Percentiles rank a stretch among this genome's conserved stretches.
phyloP scores from a whole-genome alignment of 2,888 invertebrate species.

The Sesia apiformis region DNA sequence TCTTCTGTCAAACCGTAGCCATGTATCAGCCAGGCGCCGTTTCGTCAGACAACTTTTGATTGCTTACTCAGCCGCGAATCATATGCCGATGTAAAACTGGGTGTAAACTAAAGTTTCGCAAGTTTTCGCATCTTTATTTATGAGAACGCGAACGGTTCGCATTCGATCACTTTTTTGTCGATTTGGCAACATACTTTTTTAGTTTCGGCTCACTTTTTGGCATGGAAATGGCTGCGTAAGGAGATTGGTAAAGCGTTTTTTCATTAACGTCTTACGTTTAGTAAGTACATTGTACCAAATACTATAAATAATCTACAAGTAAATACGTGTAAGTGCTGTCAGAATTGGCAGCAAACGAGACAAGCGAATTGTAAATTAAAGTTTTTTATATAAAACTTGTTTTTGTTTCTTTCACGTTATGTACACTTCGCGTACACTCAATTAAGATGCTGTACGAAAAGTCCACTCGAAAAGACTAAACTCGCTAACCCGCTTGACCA shows the following conservation, averaged over 20 bases:
- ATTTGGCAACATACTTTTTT: constrained; percentile 18
- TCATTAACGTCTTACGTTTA: not conserved
- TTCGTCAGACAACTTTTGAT: constrained; percentile 39
- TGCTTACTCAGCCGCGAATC: constrained; percentile 50
- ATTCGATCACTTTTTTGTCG: constrained; percentile 33
- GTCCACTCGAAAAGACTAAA: no score
- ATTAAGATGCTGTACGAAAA: no score
- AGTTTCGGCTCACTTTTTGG: constrained; percentile 11
- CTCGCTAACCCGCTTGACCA: no score
- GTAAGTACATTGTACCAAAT: no score
- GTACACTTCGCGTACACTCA: no score
- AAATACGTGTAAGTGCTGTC: no score
- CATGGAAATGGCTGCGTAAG: constrained; percentile 11
- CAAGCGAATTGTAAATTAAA: no score
- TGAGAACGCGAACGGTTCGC: constrained; percentile 39
- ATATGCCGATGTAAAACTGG: constrained; percentile 33
- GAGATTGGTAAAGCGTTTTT: not conserved
- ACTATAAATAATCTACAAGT: no score
- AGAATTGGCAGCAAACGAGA: no score
- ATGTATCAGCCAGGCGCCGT: constrained; percentile 4
- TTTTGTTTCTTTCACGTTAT: no score
- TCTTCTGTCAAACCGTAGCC: not conserved
- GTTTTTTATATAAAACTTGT: no score
- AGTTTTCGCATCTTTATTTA: constrained; percentile 53
- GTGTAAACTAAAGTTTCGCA: constrained; percentile 28